These are phyloP conservation scores for Anolis carolinensis DNA, from an alignment of 2,113 vertebrate genomes.

Conservation along the genomic window DNA sequence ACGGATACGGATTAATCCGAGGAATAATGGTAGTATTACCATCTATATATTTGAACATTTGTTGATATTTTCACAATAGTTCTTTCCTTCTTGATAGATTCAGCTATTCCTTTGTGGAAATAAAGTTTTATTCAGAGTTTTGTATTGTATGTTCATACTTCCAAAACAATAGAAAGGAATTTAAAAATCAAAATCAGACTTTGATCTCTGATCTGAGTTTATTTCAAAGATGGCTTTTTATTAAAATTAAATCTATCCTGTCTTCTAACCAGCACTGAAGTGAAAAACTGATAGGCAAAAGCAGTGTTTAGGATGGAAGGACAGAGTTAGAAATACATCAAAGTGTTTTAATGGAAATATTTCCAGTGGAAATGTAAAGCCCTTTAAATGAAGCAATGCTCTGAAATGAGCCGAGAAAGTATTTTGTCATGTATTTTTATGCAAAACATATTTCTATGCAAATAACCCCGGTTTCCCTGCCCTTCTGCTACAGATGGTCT, in stretches of 20 bases:
- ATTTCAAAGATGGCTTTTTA: background rate
- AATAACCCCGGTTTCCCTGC: background rate
- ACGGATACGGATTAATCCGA: too few relatives aligned
- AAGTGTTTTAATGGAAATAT: background rate
- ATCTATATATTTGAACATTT: too few relatives aligned
- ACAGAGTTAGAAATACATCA: background rate
- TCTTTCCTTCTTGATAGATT: background rate
- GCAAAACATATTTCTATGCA: background rate
- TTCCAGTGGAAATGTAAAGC: background rate
- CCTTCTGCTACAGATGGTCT: background rate
- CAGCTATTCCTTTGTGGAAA: background rate
- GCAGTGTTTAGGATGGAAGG: background rate
- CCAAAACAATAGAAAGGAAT: too few relatives aligned
- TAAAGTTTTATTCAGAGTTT: background rate
- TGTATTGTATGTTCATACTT: too few relatives aligned
- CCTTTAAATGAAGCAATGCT: background rate
- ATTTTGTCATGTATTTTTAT: background rate
- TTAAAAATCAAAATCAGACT: too few relatives aligned
- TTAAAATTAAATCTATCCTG: background rate
- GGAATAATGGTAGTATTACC: too few relatives aligned
- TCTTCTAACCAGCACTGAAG: background rate
- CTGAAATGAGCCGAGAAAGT: background rate
- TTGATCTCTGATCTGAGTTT: background rate
- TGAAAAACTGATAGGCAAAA: background rate
- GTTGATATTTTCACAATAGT: background rate